Percentiles rank a stretch among this genome's conserved stretches.
These are phyloP conservation scores for Notiomystis cincta DNA, from an alignment of 2,113 vertebrate genomes.

Conservation along the genomic window DNA sequence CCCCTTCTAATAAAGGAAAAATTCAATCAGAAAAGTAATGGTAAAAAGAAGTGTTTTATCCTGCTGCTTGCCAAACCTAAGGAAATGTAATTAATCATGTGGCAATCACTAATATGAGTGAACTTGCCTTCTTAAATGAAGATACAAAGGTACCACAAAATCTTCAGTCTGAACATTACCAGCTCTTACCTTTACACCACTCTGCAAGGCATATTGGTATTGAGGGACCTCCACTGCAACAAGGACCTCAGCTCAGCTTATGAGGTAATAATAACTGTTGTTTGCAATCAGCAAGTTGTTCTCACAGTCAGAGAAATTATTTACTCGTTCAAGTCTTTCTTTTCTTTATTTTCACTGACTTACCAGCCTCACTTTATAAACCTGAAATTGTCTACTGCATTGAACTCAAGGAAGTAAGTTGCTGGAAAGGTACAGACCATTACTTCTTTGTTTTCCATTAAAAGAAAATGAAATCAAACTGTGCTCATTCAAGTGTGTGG, in stretches of 20 bases:
- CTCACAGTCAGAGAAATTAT: neutral
- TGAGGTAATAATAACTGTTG: neutral
- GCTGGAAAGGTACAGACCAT: slow-evolving; percentile 30
- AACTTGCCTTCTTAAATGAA: neutral
- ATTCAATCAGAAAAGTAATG: neutral
- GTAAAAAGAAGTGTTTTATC: neutral
- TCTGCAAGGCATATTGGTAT: neutral
- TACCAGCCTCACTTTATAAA: neutral
- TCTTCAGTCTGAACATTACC: neutral
- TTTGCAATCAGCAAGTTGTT: neutral
- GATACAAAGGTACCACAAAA: neutral
- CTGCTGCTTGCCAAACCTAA: neutral
- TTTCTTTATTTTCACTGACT: neutral
- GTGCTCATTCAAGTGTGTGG: slow-evolving; percentile 12
- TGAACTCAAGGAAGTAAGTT: slow-evolving; percentile 5
- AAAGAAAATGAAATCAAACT: slow-evolving; percentile 53
- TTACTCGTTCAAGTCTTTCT: neutral
- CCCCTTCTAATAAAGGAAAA: neutral
- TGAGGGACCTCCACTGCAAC: neutral
- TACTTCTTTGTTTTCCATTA: slow-evolving; percentile 52
- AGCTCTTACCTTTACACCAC: neutral
- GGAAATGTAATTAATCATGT: neutral
- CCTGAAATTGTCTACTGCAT: neutral
- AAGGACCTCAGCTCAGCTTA: neutral
- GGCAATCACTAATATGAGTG: neutral